Conservation (phyloP, 1,140 invertebrate species). For the Scaptodrosophila lebanonensis region DNA sequence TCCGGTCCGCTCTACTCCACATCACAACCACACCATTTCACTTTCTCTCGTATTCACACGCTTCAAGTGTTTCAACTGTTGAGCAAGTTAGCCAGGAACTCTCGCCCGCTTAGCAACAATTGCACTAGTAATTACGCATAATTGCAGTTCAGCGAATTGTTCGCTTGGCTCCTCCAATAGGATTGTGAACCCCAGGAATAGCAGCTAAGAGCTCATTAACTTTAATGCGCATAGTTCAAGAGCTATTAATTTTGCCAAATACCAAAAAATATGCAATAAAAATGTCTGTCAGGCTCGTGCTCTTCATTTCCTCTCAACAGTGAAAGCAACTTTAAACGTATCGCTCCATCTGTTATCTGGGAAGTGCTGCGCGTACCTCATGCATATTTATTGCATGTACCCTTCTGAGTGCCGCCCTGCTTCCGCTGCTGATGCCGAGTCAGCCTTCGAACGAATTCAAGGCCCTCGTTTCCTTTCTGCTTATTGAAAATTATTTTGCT, state of each 20-base stretch:
- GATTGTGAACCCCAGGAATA: constrained; percentile 5
- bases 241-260: constrained; percentile 62
- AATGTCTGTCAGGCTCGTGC: constrained; percentile 21
- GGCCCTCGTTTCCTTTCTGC: too few species aligned
- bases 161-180: too few species aligned
- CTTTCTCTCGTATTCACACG: too few species aligned
- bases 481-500: constrained; percentile 64
- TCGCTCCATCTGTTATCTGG: constrained; percentile 20
- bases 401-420: neutral
- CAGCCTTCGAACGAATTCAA: too few species aligned
- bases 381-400: constrained; percentile 53
- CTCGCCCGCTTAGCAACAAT: constrained; percentile 47
- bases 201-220: constrained; percentile 58
- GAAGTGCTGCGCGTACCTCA: constrained; percentile 24
- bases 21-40: too few species aligned
- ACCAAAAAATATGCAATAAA: constrained; percentile 65
- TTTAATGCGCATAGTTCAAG: constrained; percentile 69
- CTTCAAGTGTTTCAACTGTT: too few species aligned
- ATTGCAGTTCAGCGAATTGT: constrained; percentile 54
- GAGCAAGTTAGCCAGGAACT: too few species aligned
- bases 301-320: constrained; percentile 12
- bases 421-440: neutral
- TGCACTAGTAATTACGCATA: constrained; percentile 62
- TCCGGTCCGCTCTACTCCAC: too few species aligned
- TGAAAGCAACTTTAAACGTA: constrained; percentile 28